A percentile compares a stretch with the other conserved stretches of the same genome.
Evolutionary conservation across 2,888 invertebrate species (phyloP).

Genomic region (Gymnosoma rotundatum): DNA sequence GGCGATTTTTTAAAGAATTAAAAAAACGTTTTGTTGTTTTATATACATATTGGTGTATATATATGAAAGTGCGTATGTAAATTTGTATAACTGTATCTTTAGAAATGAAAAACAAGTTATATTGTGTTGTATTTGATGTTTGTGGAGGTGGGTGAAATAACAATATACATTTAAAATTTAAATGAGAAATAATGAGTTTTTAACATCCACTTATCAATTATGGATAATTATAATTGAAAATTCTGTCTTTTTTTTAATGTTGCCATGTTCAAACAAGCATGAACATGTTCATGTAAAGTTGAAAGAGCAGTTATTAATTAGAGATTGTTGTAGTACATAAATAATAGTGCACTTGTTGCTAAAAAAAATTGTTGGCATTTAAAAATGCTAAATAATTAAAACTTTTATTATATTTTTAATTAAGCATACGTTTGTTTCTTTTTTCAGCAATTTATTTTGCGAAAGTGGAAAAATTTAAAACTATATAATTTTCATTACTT

Average conservation of each 20-base stretch:
- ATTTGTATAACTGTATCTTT: too few species aligned
- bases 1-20: too few species aligned
- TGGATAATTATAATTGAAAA: slow-evolving; percentile 61
- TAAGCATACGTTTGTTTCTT: not conserved
- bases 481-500: too few species aligned
- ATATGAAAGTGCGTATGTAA: too few species aligned
- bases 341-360: not conserved
- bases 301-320: slow-evolving; percentile 54
- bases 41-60: too few species aligned
- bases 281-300: slow-evolving; percentile 38
- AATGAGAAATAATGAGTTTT: slow-evolving; percentile 57
- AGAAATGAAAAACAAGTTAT: too few species aligned
- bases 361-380: not conserved
- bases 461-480: not conserved
- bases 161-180: slow-evolving; percentile 44
- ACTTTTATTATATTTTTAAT: not conserved
- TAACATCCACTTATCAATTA: slow-evolving; percentile 65
- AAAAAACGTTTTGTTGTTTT: too few species aligned
- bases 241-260: slow-evolving; percentile 19
- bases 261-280: slow-evolving; percentile 34
- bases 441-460: not conserved
- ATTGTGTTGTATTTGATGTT: too few species aligned
- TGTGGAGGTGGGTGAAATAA: slow-evolving; percentile 1
- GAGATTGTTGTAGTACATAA: slow-evolving; percentile 3
- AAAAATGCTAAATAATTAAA: not conserved